Percentiles rank a stretch among this genome's conserved stretches.
phyloP scores from a whole-genome alignment of 2,797 vertebrate species.

The Anas bahamensis region DNA sequence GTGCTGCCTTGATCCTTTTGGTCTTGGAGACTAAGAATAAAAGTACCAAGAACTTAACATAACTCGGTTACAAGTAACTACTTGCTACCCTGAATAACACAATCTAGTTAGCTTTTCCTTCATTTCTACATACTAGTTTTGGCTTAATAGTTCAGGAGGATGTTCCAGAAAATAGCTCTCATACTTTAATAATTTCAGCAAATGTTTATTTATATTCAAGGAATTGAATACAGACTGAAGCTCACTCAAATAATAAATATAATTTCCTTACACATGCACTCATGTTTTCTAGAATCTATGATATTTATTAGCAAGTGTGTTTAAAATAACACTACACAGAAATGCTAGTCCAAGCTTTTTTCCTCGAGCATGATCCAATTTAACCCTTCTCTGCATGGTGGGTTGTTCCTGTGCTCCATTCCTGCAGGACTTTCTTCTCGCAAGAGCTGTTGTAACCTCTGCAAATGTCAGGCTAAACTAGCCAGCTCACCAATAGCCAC shows the following conservation, averaged over 20 bases:
- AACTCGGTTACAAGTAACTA: no score
- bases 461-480: neutral
- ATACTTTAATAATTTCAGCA: slow-evolving; percentile 14
- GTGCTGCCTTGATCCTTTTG: neutral
- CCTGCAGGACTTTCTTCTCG: neutral
- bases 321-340: neutral
- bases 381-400: neutral
- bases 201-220: neutral
- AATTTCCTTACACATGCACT: neutral
- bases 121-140: neutral
- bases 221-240: neutral
- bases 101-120: neutral
- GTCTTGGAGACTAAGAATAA: neutral
- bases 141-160: neutral
- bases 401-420: neutral
- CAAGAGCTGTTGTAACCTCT: neutral
- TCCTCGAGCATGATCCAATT: neutral
- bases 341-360: neutral
- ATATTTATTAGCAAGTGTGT: neutral
- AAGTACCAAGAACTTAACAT: neutral
- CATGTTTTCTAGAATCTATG: neutral
- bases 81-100: neutral
- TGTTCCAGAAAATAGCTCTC: slow-evolving; percentile 21
- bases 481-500: neutral
- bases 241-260: neutral